Evolutionary conservation across 2,888 invertebrate genomes (phyloP).

Genomic region (Osedax frankpressi): DNA sequence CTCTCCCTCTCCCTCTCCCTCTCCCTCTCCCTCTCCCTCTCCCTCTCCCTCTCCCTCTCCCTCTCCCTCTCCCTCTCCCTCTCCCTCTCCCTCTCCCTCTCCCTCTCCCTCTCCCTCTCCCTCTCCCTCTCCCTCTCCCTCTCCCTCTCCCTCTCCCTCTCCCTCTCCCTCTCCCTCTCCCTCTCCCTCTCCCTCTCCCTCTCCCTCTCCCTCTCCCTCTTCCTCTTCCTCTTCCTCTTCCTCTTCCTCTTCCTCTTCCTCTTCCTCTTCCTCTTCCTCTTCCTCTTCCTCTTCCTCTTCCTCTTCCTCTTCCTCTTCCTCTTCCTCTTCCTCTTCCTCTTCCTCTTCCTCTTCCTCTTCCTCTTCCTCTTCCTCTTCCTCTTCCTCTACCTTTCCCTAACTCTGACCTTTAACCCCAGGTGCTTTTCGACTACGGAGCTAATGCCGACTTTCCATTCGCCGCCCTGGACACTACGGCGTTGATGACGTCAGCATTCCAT

Average conservation of each 20-base stretch:
- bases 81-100: constrained; percentile 12
- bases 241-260: neutral
- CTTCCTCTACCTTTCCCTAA: too few species aligned
- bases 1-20: neutral
- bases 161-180: neutral
- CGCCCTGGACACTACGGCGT: constrained; percentile 28
- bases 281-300: neutral
- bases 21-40: neutral
- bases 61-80: neutral
- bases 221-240: neutral
- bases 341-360: neutral
- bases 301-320: neutral
- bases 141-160: neutral
- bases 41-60: neutral
- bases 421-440: constrained; percentile 26
- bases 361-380: neutral
- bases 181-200: neutral
- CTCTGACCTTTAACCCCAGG: constrained; percentile 15
- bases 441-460: constrained; percentile 27
- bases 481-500: constrained; percentile 31
- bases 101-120: neutral
- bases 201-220: neutral
- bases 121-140: neutral
- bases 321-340: neutral
- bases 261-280: too few species aligned